A percentile compares a stretch with the other conserved stretches of the same genome.
Conservation (phyloP, 2,797 vertebrate species). For the Pempheris klunzingeri region DNA sequence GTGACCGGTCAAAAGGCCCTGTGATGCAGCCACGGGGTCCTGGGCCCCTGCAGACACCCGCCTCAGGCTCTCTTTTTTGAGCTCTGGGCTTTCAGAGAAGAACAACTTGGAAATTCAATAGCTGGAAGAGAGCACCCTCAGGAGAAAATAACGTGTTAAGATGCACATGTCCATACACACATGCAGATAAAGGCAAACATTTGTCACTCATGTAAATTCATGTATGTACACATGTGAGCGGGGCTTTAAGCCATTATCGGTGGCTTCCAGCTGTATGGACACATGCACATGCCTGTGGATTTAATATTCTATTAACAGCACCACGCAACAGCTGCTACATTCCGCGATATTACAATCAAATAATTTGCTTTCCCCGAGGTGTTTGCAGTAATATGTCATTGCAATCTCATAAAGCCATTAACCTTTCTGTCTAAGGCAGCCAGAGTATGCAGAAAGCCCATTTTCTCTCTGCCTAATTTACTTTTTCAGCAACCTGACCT, state of each 20-base stretch:
- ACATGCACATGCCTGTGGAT: constrained; percentile 15
- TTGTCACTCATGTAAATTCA: constrained; percentile 10
- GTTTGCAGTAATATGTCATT: constrained; percentile 69
- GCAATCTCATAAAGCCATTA: constrained; percentile 73
- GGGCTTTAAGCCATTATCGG: constrained; percentile 16
- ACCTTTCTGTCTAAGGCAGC: constrained; percentile 64
- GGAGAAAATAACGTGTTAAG: not conserved
- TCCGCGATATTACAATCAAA: constrained; percentile 56
- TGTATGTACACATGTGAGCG: not conserved
- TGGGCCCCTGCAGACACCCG: not conserved
- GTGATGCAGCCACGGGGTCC: constrained; percentile 40
- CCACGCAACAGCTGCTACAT: constrained; percentile 36
- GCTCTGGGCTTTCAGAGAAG: not conserved
- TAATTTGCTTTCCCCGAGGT: constrained; percentile 69
- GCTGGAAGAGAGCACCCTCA: not conserved
- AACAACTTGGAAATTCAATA: not conserved
- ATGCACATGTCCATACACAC: not conserved
- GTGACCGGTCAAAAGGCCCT: constrained; percentile 30
- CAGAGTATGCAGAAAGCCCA: constrained; percentile 48
- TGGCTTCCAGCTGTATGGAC: too few relatives aligned
- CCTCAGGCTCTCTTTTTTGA: not conserved
- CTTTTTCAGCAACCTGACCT: constrained; percentile 50
- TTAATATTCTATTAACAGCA: constrained; percentile 57
- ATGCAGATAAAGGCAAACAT: constrained; percentile 11
- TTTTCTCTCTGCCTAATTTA: constrained; percentile 70